A percentile compares a stretch with the other conserved stretches of the same genome.
Conservation (phyloP, 2,888 invertebrate genomes). For the Helicoverpa assulta region DNA sequence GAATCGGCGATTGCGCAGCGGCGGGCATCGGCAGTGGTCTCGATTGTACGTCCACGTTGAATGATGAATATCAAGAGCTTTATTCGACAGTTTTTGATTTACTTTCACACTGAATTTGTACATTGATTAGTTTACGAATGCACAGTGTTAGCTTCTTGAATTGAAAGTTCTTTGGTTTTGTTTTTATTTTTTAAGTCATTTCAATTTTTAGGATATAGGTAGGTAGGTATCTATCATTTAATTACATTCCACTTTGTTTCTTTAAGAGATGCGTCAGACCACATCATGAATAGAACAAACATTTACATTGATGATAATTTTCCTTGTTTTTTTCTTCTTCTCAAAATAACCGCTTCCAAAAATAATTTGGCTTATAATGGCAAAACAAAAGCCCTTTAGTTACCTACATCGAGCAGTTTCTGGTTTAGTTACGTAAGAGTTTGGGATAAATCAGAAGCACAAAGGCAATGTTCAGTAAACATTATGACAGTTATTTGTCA, state of each 20-base stretch:
- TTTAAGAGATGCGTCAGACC: too few relatives aligned
- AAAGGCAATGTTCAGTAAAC: slow-evolving; percentile 9
- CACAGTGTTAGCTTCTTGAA: neutral
- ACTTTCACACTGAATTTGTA: slow-evolving; percentile 51
- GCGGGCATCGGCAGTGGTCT: slow-evolving; percentile 18
- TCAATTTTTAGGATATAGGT: too few relatives aligned
- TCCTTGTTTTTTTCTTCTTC: neutral
- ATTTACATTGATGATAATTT: too few relatives aligned
- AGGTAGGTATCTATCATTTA: too few relatives aligned
- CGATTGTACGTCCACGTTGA: slow-evolving; percentile 40
- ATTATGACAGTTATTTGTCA: slow-evolving; percentile 5
- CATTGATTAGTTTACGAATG: slow-evolving; percentile 14
- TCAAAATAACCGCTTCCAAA: neutral
- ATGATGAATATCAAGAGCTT: slow-evolving; percentile 47
- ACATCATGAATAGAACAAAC: too few relatives aligned
- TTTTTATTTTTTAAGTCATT: too few relatives aligned
- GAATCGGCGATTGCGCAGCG: slow-evolving; percentile 47
- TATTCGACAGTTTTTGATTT: slow-evolving; percentile 47
- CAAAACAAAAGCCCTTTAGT: neutral
- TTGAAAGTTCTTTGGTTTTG: neutral
- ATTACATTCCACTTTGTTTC: too few relatives aligned
- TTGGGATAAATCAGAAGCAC: neutral
- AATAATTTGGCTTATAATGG: slow-evolving; percentile 1
- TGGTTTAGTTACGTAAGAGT: neutral
- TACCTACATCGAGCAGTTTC: neutral